A percentile compares a stretch with the other conserved stretches of the same genome.
Conservation (phyloP, 2,888 invertebrate genomes). For the Phania funesta region DNA sequence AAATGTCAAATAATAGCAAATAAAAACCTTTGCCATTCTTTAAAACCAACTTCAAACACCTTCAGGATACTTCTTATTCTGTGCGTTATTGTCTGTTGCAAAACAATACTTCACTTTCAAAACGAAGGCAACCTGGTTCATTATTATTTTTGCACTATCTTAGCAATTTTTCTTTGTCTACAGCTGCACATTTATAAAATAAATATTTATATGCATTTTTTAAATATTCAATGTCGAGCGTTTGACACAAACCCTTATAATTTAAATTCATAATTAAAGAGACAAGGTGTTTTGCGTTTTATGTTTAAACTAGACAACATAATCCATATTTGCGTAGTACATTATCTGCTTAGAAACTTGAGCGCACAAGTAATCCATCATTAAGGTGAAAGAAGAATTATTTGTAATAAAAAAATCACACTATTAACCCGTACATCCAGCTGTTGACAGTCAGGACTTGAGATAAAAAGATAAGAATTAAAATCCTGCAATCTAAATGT, state of each 20-base stretch:
- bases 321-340: slow-evolving; percentile 43
- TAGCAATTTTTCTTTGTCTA: neutral
- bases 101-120: neutral
- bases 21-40: neutral
- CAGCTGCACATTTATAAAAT: slow-evolving; percentile 9
- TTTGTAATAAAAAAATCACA: neutral
- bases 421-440: neutral
- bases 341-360: neutral
- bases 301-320: neutral
- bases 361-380: slow-evolving; percentile 11
- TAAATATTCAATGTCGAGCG: neutral
- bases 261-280: slow-evolving; percentile 7
- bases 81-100: neutral
- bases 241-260: slow-evolving; percentile 11
- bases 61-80: neutral
- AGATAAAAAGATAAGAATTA: no score
- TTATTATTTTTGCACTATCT: neutral
- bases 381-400: neutral
- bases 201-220: neutral
- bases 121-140: neutral
- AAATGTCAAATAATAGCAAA: neutral
- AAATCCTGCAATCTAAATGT: no score
- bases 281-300: slow-evolving; percentile 25
- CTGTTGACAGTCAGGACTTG: neutral
- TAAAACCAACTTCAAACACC: slow-evolving; percentile 32